Conservation (phyloP, 2,888 invertebrate species). For the Neoitamus cyanurus region DNA sequence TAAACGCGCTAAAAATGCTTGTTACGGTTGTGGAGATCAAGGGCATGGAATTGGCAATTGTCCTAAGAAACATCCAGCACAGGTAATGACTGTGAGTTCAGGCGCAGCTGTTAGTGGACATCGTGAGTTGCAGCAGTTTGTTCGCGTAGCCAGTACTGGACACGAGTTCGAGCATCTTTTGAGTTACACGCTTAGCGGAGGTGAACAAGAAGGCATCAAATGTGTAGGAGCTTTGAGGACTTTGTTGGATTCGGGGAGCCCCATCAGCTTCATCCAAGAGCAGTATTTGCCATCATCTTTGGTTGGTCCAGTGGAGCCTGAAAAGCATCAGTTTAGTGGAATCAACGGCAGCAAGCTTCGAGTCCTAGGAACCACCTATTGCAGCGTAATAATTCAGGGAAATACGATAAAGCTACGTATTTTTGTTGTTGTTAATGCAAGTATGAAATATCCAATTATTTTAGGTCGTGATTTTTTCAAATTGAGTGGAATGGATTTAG, state of each 20-base stretch:
- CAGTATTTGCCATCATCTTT: constrained; percentile 44
- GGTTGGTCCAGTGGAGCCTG: constrained; percentile 17
- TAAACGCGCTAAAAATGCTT: too few species aligned
- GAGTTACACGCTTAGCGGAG: background rate
- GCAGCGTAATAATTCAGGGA: constrained; percentile 45
- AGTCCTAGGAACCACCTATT: constrained; percentile 40
- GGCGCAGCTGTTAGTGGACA: background rate
- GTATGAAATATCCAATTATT: constrained; percentile 34
- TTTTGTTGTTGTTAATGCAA: constrained; percentile 42
- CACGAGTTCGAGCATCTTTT: constrained; percentile 6
- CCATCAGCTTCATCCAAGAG: constrained; percentile 48
- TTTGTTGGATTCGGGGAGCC: constrained; percentile 48
- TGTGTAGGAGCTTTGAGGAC: constrained; percentile 9
- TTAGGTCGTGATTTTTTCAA: too few species aligned
- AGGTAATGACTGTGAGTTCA: background rate
- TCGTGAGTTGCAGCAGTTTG: background rate
- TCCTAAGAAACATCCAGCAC: background rate
- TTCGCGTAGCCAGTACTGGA: background rate
- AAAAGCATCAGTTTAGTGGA: constrained; percentile 48
- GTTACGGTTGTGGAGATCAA: background rate
- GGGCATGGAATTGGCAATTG: background rate
- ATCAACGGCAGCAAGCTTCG: constrained; percentile 46
- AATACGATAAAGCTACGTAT: constrained; percentile 39
- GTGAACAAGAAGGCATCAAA: background rate
- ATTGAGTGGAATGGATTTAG: too few species aligned